Evolutionary conservation across 1,140 invertebrate genomes (phyloP), one percentile per base, ranked within the genome.

Genomic region (Anoplolepis gracilipes): DNA sequence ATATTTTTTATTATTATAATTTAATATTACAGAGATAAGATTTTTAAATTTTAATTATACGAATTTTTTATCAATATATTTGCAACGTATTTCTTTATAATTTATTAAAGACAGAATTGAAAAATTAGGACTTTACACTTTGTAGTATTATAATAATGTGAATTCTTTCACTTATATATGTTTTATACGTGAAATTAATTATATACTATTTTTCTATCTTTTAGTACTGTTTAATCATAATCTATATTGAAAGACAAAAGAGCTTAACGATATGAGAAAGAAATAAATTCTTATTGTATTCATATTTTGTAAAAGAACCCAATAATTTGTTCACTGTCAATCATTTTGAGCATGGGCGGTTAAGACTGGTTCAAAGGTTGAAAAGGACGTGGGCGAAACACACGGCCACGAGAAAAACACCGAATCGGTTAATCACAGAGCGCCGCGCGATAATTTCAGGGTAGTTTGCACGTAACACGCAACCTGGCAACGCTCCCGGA

Each of bases 391-490:
- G 22, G 53, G 67, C 36, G 78, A 59, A 33, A 82, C 19, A 72
- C 36, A 59, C 49, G 25, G 33, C 36, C n/a, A 30, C 6, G 49
- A 70, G 78, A 82, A 82, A 82, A 82, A 39, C 28, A n/a, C 67
- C 67, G 53, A 82, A 82, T 82, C 65, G 2, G 78, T 59, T 82
- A 82, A 82, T 82, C 53, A 82, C 39, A 82, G 78, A 59, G 78
- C 78, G 78, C 78, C 19, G 67, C 36, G 53, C 78, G 78, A 82
- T 82, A 82, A 82, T 82, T 82, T 82, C 53, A 82, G 78, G 39
- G 78, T 82, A 33, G 67, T 46, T 73, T 39, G 19, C 78, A 82
- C 78, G 78, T 82, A 82, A 82, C 78, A 82, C 67, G 78, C 67
- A 73, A 73, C 36, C 69, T 59, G 67, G 8, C 67, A 73, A 73